Percentiles rank a stretch among this genome's conserved stretches.
These are phyloP conservation scores for Anaspis maculata DNA, from an alignment of 2,888 invertebrate genomes.

Conservation along the genomic window DNA sequence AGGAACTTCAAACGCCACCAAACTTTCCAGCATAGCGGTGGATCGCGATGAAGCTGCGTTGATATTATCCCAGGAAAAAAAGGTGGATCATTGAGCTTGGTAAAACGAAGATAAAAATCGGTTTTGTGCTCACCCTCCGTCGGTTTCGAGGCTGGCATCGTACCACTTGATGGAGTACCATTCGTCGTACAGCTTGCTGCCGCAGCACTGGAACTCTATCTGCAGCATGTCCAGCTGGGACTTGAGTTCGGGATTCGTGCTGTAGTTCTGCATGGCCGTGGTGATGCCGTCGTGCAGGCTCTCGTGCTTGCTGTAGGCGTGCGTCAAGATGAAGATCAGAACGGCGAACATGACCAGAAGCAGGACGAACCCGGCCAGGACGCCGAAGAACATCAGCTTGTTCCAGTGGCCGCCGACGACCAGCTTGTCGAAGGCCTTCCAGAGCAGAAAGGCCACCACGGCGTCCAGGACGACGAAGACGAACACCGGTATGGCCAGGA, in stretches of 20 bases:
- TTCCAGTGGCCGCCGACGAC: conserved; percentile 20
- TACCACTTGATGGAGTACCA: conserved; percentile 57
- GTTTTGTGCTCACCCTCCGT: too few relatives aligned
- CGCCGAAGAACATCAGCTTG: conserved; percentile 22
- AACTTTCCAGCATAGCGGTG: background rate
- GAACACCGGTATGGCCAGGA: conserved; percentile 24
- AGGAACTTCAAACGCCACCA: background rate
- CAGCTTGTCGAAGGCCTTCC: conserved; percentile 21
- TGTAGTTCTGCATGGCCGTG: conserved; percentile 51
- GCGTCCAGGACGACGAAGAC: conserved; percentile 27
- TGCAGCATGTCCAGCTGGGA: conserved; percentile 51
- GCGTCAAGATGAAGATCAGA: conserved; percentile 25
- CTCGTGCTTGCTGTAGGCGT: conserved; percentile 28
- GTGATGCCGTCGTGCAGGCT: conserved; percentile 45
- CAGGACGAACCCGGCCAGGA: conserved; percentile 18
- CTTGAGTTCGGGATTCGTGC: conserved; percentile 47
- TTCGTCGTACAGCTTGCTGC: conserved; percentile 51
- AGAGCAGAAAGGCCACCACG: conserved; percentile 22
- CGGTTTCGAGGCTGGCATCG: conserved; percentile 43
- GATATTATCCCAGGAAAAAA: too few relatives aligned
- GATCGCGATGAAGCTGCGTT: background rate
- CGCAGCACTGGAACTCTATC: conserved; percentile 56
- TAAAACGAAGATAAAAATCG: background rate
- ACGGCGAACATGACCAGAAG: conserved; percentile 22
- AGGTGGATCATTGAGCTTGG: background rate